Evolutionary conservation across 2,113 vertebrate genomes (phyloP), one percentile per base, ranked within the genome.

Genomic region (Melanerpes formicivorus): DNA sequence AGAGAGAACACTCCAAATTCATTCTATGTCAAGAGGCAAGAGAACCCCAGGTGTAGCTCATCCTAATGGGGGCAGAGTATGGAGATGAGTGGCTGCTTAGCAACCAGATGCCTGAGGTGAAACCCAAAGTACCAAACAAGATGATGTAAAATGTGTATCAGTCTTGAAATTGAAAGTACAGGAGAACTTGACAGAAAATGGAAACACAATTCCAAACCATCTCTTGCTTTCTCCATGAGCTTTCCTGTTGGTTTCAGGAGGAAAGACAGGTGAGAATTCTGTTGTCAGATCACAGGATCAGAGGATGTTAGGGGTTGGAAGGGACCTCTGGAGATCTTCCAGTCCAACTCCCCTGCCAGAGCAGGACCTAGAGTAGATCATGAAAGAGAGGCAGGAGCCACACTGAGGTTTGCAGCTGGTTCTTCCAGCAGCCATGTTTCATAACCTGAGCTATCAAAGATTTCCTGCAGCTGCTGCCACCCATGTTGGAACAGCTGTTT

Each of bases 61-160:
- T 73, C 18, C 34, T 87, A 74, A 77, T 37, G 42, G 77, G 73
- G 44, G 37, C 52, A 71, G 85, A 87, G 37, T 14, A 32, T 46
- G 60, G 59, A 60, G 44, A 64, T 81, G 76, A 56, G 30, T 5
- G 2, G 56, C 74, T 95, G 81, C 90, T 90, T 86, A 94, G 79
- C 76, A 93, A 86, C 75, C 70, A 78, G 69, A 37, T 80, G 65
- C 40, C 54, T 87, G 80, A 92, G 50, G 58, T 86, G 59, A 83
- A 77, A 77, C 52, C 48, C 72, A 32, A 75, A 80, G 58, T 60
- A 81, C 13, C 76, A 88, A 91, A 76, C 6, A 46, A 75, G 66
- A 25, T 34, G 7, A 6, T 82, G 32, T 71, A 86, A 95, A 44
- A 65, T 37, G 63, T 0, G 0, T 60, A 18, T 12, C 5, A 2